Conservation (phyloP, 2,888 invertebrate genomes). For the Tillus elongatus region DNA sequence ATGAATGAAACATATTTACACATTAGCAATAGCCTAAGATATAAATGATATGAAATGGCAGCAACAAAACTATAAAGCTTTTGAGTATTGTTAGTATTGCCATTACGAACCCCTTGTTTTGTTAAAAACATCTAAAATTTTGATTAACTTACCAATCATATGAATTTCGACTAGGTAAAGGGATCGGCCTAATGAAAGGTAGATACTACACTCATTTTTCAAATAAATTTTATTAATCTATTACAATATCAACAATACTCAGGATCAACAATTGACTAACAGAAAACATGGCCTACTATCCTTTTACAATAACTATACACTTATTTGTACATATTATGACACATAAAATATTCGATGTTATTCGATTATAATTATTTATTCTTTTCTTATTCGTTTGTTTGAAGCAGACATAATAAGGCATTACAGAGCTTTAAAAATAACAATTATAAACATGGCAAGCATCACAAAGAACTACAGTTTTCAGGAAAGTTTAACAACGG, state of each 20-base stretch:
- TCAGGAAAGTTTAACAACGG: slow-evolving; percentile 43
- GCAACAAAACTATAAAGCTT: slow-evolving; percentile 18
- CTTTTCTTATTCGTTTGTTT: slow-evolving; percentile 7
- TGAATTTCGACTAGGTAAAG: background rate
- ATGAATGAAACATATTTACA: too few species aligned
- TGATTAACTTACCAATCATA: slow-evolving; percentile 18
- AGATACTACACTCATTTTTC: background rate
- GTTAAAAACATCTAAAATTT: slow-evolving; percentile 6
- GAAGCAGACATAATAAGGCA: slow-evolving; percentile 5
- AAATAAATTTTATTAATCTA: slow-evolving; percentile 16
- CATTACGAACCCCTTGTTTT: slow-evolving; percentile 6
- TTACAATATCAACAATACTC: slow-evolving; percentile 36
- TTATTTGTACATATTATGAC: too few species aligned
- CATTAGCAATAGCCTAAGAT: too few species aligned
- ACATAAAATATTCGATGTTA: background rate
- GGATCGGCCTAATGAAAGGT: background rate
- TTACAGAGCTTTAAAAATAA: slow-evolving; percentile 13
- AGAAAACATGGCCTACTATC: too few species aligned
- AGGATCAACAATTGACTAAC: slow-evolving; percentile 14
- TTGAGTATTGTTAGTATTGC: slow-evolving; percentile 40
- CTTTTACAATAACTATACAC: too few species aligned
- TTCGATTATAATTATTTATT: slow-evolving; percentile 11
- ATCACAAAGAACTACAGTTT: slow-evolving; percentile 24
- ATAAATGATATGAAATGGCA: too few species aligned
- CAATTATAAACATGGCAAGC: slow-evolving; percentile 8